These are phyloP conservation scores for Cryptoblepharus egeriae DNA, from an alignment of 2,797 vertebrate species.

Conservation along the genomic window DNA sequence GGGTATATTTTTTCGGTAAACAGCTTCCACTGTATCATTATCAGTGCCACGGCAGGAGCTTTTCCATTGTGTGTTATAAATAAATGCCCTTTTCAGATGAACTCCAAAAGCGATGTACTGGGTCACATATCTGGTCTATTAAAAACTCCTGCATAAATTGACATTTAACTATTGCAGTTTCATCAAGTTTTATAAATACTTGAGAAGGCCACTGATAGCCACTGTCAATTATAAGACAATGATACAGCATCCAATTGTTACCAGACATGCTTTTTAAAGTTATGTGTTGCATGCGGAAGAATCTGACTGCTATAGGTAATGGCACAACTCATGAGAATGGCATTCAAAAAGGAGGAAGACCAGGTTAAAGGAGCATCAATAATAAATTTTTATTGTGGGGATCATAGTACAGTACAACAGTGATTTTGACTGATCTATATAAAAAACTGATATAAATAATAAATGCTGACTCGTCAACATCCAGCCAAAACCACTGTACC, in stretches of 20 bases:
- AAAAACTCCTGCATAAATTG: slow-evolving; percentile 50
- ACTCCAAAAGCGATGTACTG: slow-evolving; percentile 42
- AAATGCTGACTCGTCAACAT: too few relatives aligned
- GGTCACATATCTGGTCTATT: slow-evolving; percentile 51
- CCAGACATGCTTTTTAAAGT: slow-evolving; percentile 20
- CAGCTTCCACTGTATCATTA: not conserved
- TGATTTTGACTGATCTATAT: too few relatives aligned
- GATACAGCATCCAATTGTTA: slow-evolving; percentile 55
- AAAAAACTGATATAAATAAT: too few relatives aligned
- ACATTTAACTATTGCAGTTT: slow-evolving; percentile 68
- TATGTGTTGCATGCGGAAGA: not conserved
- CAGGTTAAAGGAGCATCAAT: too few relatives aligned
- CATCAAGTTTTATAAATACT: slow-evolving; percentile 63
- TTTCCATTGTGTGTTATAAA: slow-evolving; percentile 20
- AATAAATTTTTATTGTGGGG: too few relatives aligned
- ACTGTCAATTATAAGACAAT: slow-evolving; percentile 61
- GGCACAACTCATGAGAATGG: too few relatives aligned
- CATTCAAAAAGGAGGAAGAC: too few relatives aligned
- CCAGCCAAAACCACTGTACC: too few relatives aligned
- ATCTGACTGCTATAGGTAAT: too few relatives aligned
- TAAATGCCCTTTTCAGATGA: slow-evolving; percentile 40
- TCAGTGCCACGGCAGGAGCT: slow-evolving; percentile 30
- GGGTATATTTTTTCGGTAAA: slow-evolving; percentile 17
- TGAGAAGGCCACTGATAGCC: slow-evolving; percentile 58
- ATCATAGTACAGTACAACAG: too few relatives aligned